phyloP scores from a whole-genome alignment of 2,113 vertebrate species.

The Hippocampus zosterae region DNA sequence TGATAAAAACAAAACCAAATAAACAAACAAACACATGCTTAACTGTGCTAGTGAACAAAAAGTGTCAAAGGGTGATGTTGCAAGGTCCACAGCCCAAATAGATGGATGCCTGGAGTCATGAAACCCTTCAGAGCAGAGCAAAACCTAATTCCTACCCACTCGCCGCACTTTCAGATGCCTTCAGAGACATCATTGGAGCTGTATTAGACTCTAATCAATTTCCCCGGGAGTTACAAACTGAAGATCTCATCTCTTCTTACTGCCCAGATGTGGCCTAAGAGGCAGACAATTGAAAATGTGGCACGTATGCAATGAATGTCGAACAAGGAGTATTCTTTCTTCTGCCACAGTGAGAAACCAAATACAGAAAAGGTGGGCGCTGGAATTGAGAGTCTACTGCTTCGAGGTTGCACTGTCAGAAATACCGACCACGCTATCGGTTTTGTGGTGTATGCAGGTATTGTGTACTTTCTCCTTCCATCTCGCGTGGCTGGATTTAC shows the following conservation, averaged over 20 bases:
- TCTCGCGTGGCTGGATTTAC: neutral
- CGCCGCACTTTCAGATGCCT: constrained; percentile 38
- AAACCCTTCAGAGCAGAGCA: constrained; percentile 33
- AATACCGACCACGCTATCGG: constrained; percentile 88
- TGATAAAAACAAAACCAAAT: neutral
- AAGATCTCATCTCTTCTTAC: constrained; percentile 32
- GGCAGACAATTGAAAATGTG: constrained; percentile 45
- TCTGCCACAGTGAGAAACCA: constrained; percentile 76
- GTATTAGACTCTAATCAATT: constrained; percentile 59
- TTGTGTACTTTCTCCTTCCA: neutral
- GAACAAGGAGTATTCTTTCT: constrained; percentile 46
- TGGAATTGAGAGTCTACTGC: constrained; percentile 85
- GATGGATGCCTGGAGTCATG: constrained; percentile 1
- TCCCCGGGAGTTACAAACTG: constrained; percentile 44
- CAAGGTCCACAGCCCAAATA: no score
- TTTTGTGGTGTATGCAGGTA: constrained; percentile 94
- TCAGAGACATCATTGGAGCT: constrained; percentile 41
- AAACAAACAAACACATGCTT: neutral
- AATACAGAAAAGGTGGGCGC: constrained; percentile 77
- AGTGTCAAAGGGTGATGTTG: no score
- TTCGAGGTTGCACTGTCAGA: constrained; percentile 87
- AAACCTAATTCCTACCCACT: constrained; percentile 55
- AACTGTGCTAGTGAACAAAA: neutral
- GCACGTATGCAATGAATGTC: constrained; percentile 52
- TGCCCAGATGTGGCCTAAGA: constrained; percentile 35